A percentile compares a stretch with the other conserved stretches of the same genome.
Evolutionary conservation across 2,888 invertebrate genomes (phyloP).

Genomic region (Trissoscelio sp.): DNA sequence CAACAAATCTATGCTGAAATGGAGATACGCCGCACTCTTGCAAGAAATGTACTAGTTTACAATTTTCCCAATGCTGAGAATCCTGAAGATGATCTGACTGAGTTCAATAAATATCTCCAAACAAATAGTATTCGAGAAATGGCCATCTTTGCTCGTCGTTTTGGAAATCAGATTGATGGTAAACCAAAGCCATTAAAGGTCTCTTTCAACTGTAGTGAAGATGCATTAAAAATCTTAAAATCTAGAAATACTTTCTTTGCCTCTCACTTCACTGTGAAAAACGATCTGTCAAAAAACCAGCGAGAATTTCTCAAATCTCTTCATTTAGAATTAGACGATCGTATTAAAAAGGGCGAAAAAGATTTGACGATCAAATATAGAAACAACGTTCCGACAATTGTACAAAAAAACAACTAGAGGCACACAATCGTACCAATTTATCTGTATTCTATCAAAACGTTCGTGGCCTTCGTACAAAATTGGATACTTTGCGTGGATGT

Average conservation of each 20-base stretch:
- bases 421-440: not conserved
- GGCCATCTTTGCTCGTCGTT: not conserved
- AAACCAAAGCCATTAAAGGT: not conserved
- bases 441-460: conserved; percentile 5
- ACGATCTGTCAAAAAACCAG: not conserved
- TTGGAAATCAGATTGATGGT: not conserved
- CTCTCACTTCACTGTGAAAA: not conserved
- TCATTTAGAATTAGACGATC: not conserved
- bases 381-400: not conserved
- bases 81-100: not conserved
- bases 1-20: not conserved
- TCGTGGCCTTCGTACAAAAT: conserved; percentile 1
- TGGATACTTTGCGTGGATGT: not conserved
- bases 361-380: not conserved
- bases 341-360: not conserved
- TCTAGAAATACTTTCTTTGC: not conserved
- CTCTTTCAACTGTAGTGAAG: not conserved
- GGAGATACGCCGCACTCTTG: not conserved
- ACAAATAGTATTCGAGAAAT: not conserved
- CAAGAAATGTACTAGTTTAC: not conserved
- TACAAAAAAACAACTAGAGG: not conserved
- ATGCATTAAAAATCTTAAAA: not conserved
- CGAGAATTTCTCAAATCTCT: not conserved
- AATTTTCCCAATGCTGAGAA: not conserved
- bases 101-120: not conserved